These are phyloP conservation scores for Rhynchotus rufescens DNA, from an alignment of 2,797 vertebrate species.

Conservation along the genomic window DNA sequence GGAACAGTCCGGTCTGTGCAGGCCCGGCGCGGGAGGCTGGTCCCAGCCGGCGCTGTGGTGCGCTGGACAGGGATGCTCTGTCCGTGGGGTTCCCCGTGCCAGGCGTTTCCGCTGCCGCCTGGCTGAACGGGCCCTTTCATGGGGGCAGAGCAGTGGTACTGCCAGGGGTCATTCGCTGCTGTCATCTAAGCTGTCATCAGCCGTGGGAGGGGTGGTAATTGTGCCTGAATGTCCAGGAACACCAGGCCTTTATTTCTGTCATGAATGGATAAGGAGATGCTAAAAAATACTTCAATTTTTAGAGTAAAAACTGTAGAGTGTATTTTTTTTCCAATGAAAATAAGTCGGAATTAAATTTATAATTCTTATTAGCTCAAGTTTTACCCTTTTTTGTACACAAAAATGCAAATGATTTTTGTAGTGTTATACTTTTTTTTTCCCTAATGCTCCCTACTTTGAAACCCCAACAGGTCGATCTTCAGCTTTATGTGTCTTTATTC, in stretches of 20 bases:
- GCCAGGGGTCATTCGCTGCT: not conserved
- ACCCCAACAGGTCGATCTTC: not conserved
- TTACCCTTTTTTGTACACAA: not conserved
- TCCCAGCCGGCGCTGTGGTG: not conserved
- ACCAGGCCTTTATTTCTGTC: not conserved
- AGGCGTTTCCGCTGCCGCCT: not conserved
- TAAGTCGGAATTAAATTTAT: not conserved
- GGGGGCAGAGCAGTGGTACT: not conserved
- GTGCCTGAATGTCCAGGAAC: not conserved
- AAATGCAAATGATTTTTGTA: not conserved
- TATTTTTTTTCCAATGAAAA: not conserved
- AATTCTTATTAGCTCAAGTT: not conserved
- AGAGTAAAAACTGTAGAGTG: not conserved
- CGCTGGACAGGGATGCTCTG: accelerated
- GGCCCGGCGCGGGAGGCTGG: not conserved
- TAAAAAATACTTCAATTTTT: not conserved
- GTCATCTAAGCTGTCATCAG: not conserved
- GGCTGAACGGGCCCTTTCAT: not conserved
- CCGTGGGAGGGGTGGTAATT: not conserved
- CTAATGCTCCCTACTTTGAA: not conserved
- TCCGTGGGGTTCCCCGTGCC: not conserved
- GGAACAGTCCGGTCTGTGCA: not conserved
- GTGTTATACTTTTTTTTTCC: not conserved
- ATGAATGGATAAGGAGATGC: not conserved
- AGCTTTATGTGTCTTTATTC: not conserved